Conservation (phyloP, 2,888 invertebrate species). For the Prosopocoilus inquinatus region DNA sequence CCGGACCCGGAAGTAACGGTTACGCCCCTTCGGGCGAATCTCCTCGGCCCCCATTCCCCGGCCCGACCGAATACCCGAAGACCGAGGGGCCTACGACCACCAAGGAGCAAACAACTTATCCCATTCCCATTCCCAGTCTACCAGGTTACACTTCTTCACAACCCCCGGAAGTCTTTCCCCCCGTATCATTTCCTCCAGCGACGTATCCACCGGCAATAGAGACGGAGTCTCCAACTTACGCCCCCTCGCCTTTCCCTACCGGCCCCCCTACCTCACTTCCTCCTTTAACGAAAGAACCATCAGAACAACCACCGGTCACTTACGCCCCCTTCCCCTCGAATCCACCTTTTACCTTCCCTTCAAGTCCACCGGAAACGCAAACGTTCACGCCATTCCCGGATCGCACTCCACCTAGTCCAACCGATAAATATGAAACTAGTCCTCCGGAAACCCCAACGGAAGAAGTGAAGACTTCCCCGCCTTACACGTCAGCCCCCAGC, state of each 20-base stretch:
- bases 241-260: no score
- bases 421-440: conserved; percentile 9
- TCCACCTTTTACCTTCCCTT: not conserved
- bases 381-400: conserved; percentile 11
- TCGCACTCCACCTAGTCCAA: conserved; percentile 12
- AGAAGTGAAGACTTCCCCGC: not conserved
- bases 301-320: not conserved
- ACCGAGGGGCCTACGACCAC: conserved; percentile 6
- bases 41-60: conserved; percentile 17
- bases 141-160: conserved; percentile 34
- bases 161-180: conserved; percentile 23
- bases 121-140: conserved; percentile 21
- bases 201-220: no score
- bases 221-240: no score
- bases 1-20: conserved; percentile 17
- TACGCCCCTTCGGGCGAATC: conserved; percentile 18
- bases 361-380: conserved; percentile 13
- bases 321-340: no score
- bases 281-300: not conserved
- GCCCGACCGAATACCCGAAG: conserved; percentile 9
- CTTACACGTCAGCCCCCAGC: not conserved
- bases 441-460: not conserved
- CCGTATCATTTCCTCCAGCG: conserved; percentile 6
- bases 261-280: not conserved
- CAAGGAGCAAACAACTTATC: conserved; percentile 15